phyloP scores from a whole-genome alignment of 1,140 invertebrate species.

The Macrostomum lignano region DNA sequence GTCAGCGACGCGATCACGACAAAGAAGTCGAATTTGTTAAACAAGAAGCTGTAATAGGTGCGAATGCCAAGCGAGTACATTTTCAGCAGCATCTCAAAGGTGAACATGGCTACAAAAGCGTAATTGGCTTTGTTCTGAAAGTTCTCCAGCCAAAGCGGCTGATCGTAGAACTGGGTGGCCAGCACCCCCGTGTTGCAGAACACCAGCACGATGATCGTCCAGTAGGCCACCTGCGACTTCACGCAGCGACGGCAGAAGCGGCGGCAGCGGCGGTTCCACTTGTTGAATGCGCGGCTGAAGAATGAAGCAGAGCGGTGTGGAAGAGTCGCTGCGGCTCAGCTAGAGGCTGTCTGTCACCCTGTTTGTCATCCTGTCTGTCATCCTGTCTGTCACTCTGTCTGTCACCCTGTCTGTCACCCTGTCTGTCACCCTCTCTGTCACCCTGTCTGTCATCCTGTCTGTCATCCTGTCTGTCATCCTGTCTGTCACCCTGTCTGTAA shows the following conservation, averaged over 20 bases:
- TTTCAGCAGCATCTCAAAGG: conserved; percentile 92
- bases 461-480: too few relatives aligned
- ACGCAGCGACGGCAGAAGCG: conserved; percentile 65
- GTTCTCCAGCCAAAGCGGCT: conserved; percentile 65
- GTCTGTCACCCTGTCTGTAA: too few relatives aligned
- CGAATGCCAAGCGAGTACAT: conserved; percentile 91
- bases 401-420: too few relatives aligned
- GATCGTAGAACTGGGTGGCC: conserved; percentile 84
- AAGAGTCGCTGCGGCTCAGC: too few relatives aligned
- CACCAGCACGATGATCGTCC: conserved; percentile 77
- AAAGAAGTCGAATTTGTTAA: conserved; percentile 38
- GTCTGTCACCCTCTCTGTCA: too few relatives aligned
- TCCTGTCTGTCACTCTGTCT: too few relatives aligned
- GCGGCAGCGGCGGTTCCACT: conserved; percentile 60
- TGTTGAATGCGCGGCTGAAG: conserved; percentile 28
- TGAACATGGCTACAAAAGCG: conserved; percentile 86
- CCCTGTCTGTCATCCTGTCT: too few relatives aligned
- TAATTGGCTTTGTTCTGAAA: conserved; percentile 88
- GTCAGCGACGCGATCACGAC: conserved; percentile 34
- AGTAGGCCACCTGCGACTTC: conserved; percentile 93
- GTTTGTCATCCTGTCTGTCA: too few relatives aligned
- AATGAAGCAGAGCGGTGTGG: conserved; percentile 10
- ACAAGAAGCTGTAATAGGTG: conserved; percentile 34
- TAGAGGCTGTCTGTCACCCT: too few relatives aligned
- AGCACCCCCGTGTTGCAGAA: conserved; percentile 42